Conservation (phyloP, 2,888 invertebrate species). For the Deroplatys truncata region DNA sequence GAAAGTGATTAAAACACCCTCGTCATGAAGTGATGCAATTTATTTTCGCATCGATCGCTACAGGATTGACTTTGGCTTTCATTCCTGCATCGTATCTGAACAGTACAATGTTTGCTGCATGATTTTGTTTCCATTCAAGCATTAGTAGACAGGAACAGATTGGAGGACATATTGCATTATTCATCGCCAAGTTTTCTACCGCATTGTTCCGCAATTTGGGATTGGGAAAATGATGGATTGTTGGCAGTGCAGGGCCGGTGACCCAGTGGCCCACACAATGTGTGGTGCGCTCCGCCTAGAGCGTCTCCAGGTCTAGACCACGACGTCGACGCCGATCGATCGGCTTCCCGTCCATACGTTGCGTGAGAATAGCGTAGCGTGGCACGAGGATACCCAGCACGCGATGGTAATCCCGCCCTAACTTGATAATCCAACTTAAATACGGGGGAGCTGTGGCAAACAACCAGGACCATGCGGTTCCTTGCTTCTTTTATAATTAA, state of each 20-base stretch:
- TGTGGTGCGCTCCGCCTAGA: slow-evolving; percentile 25
- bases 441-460: neutral
- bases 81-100: no score
- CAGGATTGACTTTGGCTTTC: no score
- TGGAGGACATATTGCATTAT: no score
- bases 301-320: slow-evolving; percentile 30
- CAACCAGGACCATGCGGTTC: neutral
- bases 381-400: slow-evolving; percentile 11
- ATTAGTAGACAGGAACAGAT: no score
- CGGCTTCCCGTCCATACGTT: neutral
- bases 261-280: slow-evolving; percentile 27
- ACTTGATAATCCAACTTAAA: neutral
- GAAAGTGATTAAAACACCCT: no score
- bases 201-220: neutral
- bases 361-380: slow-evolving; percentile 7
- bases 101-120: no score
- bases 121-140: no score
- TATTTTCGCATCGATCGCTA: no score
- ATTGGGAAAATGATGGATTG: neutral
- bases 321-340: slow-evolving; percentile 23
- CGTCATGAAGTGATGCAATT: no score
- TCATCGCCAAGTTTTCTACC: neutral
- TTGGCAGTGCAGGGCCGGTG: slow-evolving; percentile 15
- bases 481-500: neutral
- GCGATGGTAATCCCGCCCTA: neutral